These are phyloP conservation scores for Athalia cordata DNA, from an alignment of 2,888 invertebrate genomes.

Conservation along the genomic window DNA sequence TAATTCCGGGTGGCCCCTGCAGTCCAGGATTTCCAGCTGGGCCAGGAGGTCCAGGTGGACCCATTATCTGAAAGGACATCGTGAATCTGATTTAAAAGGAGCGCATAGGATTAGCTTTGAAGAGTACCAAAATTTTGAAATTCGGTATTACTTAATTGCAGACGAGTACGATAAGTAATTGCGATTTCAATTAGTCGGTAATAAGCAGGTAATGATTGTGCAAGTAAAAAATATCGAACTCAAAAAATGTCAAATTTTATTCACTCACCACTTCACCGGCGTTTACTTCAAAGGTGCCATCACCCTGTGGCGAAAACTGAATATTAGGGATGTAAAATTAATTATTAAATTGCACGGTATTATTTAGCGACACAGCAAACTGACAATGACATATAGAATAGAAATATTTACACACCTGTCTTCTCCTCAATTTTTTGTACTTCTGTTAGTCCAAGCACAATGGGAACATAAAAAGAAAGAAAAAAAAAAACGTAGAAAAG, in stretches of 20 bases:
- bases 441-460: constrained; percentile 76
- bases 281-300: constrained; percentile 85
- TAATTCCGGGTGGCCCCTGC: constrained; percentile 90
- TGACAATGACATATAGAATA: background rate
- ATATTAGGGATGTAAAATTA: constrained; percentile 8
- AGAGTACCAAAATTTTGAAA: background rate
- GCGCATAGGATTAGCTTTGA: background rate
- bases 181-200: background rate
- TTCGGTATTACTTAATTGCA: too few species aligned
- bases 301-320: constrained; percentile 77
- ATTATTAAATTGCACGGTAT: background rate
- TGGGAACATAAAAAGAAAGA: constrained; percentile 62
- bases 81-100: background rate
- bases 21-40: constrained; percentile 82
- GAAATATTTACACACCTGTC: constrained; percentile 78
- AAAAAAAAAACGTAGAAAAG: constrained; percentile 55
- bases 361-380: background rate
- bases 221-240: constrained; percentile 10
- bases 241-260: background rate
- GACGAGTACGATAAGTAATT: background rate
- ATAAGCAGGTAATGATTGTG: background rate
- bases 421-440: constrained; percentile 88
- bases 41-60: constrained; percentile 87
- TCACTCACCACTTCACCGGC: constrained; percentile 83
- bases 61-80: constrained; percentile 74